These are phyloP conservation scores for Prionailurus viverrinus DNA, from an alignment of 2,113 vertebrate genomes.

Conservation along the genomic window DNA sequence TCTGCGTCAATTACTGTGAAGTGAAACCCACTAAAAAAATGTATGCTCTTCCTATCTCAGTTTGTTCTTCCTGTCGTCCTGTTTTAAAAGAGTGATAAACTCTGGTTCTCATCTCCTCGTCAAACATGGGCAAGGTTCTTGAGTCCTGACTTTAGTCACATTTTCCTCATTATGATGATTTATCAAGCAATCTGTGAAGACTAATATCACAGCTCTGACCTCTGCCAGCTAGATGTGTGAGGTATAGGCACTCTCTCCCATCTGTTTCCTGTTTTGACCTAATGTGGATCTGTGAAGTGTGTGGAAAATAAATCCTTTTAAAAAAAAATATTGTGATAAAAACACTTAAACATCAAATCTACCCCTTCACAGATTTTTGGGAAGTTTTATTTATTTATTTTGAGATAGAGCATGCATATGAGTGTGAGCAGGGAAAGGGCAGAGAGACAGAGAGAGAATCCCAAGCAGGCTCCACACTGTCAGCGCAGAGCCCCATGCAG, in stretches of 20 bases:
- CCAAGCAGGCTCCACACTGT: too few species aligned
- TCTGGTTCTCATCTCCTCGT: not conserved
- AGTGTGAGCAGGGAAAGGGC: not conserved
- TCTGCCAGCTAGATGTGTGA: not conserved
- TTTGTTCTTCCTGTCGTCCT: not conserved
- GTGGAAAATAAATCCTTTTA: not conserved
- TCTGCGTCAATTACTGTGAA: not conserved
- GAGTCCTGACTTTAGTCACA: not conserved
- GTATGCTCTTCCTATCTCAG: not conserved
- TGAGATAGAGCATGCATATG: not conserved
- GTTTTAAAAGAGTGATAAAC: not conserved
- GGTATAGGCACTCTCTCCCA: slow-evolving; percentile 43
- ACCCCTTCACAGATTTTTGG: not conserved
- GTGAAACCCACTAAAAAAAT: not conserved
- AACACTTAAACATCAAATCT: not conserved
- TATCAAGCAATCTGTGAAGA: not conserved
- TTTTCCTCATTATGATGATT: slow-evolving; percentile 14
- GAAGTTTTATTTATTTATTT: not conserved
- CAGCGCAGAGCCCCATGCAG: too few species aligned
- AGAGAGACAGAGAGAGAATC: too few species aligned
- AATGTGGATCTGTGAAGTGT: slow-evolving; percentile 57
- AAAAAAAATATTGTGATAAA: not conserved
- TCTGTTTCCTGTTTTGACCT: slow-evolving; percentile 43
- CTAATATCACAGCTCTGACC: not conserved
- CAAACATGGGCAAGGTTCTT: not conserved